Evolutionary conservation across 2,113 vertebrate species (phyloP), one percentile per base, ranked within the genome.

Genomic region (Nettapus auritus): DNA sequence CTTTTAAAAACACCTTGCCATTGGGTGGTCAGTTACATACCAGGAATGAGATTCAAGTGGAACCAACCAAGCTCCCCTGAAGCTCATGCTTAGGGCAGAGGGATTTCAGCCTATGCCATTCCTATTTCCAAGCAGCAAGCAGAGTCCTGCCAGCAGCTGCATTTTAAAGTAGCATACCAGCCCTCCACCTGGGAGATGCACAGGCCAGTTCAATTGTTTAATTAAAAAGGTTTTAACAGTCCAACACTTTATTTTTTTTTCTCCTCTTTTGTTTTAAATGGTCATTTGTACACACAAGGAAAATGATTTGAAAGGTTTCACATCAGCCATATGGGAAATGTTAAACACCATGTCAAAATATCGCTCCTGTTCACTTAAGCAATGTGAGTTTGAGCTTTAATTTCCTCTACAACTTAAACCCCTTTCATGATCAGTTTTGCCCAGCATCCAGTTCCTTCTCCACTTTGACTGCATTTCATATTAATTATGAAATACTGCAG

Each of bases 281-380:
- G 52, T 82, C 60, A 48, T 68, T 92, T 80, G 46, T 92, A 53
- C 44, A 79, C 59, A 67, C 22, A 82, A 77, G 19, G 52, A 87
- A 85, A 69, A 80, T 19, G 22, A 64, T 95, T 78, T 77, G 74
- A 82, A 88, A 90, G 60, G 14, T 86, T 93, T 94, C 69, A 60
- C 15, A 62, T 70, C 66, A 68, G 23, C 80, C 92, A 94, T 69
- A 36, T 86, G 86, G 86, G 80, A 91, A 96, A 86, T 15, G 31
- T 82, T 91, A 94, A 86, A 71, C 78, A 56, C n/a, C 80, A 77
- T 60, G 77, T 95, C 92, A 95, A 93, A 96, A 86, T 81, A 93
- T 38, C 69, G 84, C 80, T 91, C 79, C 88, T 84, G 50, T 53
- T 93, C 86, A 23, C 55, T 95, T 88, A 56, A 86, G 44, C 44